Percentiles rank a stretch among this genome's conserved stretches.
Evolutionary conservation across 1,140 invertebrate species (phyloP).

Genomic region (Apolygus lucorum): DNA sequence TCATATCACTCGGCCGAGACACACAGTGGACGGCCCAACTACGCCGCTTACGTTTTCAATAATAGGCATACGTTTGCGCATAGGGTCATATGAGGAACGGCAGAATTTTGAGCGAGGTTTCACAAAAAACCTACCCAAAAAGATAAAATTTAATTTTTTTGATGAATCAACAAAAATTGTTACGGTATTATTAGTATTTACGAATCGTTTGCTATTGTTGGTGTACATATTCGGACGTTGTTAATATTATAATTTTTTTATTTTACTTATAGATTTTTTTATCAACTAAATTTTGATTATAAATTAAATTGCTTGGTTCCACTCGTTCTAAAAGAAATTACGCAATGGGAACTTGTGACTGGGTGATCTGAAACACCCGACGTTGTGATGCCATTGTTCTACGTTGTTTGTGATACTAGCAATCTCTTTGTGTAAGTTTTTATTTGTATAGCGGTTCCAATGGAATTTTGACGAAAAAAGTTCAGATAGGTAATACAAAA

Average conservation of each 20-base stretch:
- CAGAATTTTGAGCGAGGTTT: neutral
- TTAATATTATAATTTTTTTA: neutral
- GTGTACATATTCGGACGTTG: neutral
- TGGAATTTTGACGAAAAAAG: neutral
- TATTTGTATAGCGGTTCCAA: neutral
- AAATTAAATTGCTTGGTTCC: neutral
- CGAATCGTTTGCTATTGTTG: neutral
- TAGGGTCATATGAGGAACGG: neutral
- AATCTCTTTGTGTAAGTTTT: conserved; percentile 6
- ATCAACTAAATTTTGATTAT: neutral
- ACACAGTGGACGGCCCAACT: neutral
- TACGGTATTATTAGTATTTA: neutral
- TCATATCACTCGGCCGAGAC: neutral
- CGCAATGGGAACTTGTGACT: neutral
- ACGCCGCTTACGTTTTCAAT: neutral
- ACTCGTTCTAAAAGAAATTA: no score
- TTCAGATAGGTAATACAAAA: neutral
- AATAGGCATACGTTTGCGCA: neutral
- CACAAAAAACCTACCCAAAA: neutral
- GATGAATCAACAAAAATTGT: neutral
- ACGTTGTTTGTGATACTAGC: conserved; percentile 8
- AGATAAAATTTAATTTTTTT: neutral
- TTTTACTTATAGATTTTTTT: neutral
- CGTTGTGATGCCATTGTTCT: conserved; percentile 5
- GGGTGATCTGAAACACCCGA: neutral